Evolutionary conservation across 2,888 invertebrate species (phyloP).

Genomic region (Mesorhabditis sp.): DNA sequence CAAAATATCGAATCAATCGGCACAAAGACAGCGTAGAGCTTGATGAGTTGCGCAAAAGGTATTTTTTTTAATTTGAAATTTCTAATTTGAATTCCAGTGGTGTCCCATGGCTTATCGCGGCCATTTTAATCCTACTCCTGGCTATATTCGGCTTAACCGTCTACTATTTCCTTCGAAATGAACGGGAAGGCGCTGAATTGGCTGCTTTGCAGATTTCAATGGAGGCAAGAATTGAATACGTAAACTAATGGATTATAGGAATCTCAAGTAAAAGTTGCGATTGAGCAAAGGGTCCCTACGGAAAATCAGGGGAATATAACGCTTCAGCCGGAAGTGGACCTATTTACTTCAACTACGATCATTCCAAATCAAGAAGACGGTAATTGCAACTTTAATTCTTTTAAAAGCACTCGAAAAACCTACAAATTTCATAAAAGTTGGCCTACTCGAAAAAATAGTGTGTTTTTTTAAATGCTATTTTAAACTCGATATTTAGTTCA

Average conservation of each 20-base stretch:
- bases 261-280: neutral
- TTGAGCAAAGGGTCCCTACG: neutral
- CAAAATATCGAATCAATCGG: neutral
- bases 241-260: neutral
- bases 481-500: too few relatives aligned
- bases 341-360: too few relatives aligned
- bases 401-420: too few relatives aligned
- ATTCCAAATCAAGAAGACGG: too few relatives aligned
- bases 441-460: too few relatives aligned
- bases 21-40: neutral
- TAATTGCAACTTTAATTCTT: too few relatives aligned
- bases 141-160: neutral
- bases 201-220: neutral
- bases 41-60: neutral
- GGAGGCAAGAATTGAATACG: neutral
- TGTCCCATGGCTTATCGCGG: slow-evolving; percentile 4
- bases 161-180: neutral
- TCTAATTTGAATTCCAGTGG: neutral
- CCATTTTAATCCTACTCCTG: neutral
- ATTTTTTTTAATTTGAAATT: neutral
- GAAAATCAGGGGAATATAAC: neutral
- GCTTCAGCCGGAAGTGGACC: too few relatives aligned
- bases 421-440: too few relatives aligned
- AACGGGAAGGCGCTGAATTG: neutral
- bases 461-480: too few relatives aligned